phyloP scores from a whole-genome alignment of 92 coral and sea anemone species.

The Porites divaricata region DNA sequence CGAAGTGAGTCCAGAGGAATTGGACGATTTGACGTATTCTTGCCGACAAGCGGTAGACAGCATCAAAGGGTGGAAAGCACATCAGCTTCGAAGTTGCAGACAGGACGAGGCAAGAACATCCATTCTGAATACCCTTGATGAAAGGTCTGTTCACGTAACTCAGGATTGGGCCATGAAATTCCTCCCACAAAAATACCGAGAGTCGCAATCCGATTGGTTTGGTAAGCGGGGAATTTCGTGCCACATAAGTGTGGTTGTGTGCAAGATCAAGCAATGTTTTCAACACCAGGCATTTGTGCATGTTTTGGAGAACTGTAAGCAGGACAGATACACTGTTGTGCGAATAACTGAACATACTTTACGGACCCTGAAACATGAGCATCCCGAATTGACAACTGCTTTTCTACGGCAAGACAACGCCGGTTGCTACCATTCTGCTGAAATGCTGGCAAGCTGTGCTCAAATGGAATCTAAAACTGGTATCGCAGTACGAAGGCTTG shows the following conservation, averaged over 20 bases:
- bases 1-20: too few relatives aligned
- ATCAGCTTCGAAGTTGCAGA: too few relatives aligned
- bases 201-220: too few relatives aligned
- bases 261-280: not conserved
- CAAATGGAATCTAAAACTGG: slow-evolving; percentile 4
- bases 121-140: too few relatives aligned
- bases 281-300: not conserved
- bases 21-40: too few relatives aligned
- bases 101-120: too few relatives aligned
- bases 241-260: not conserved
- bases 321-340: slow-evolving; percentile 1
- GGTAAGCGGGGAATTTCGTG: not conserved
- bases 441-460: slow-evolving; percentile 1
- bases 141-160: not conserved
- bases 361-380: not conserved
- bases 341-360: not conserved
- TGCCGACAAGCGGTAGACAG: too few relatives aligned
- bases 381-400: not conserved
- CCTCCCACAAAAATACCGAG: too few relatives aligned
- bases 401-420: slow-evolving; percentile 8
- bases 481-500: not conserved
- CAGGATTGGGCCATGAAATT: slow-evolving; percentile 7
- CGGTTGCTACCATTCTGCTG: slow-evolving; percentile 11
- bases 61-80: too few relatives aligned
- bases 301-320: slow-evolving; percentile 3